These are phyloP conservation scores for Aphyosemion australe DNA, from an alignment of 2,113 vertebrate species.

Conservation along the genomic window DNA sequence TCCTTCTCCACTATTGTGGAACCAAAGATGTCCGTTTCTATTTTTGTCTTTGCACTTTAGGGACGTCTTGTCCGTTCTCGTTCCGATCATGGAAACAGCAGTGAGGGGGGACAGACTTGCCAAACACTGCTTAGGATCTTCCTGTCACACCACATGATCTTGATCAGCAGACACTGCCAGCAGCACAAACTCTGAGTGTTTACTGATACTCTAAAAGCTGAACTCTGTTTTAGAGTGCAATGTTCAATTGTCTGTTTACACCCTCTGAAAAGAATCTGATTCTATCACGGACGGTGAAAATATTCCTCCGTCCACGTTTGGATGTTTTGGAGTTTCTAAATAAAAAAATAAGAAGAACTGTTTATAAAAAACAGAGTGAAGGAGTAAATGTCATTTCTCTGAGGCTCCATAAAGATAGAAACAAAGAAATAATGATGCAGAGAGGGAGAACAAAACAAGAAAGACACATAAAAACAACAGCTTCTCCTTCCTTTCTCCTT, in stretches of 20 bases:
- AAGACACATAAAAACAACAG: background rate
- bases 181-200: background rate
- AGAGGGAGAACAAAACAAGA: conserved; percentile 10
- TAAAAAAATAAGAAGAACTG: conserved; percentile 37
- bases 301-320: conserved; percentile 25
- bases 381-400: conserved; percentile 40
- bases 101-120: background rate
- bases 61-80: conserved; percentile 6
- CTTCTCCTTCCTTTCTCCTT: too few relatives aligned
- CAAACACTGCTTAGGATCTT: conserved; percentile 5
- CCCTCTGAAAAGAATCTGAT: background rate
- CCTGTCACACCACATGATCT: conserved; percentile 1
- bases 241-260: background rate
- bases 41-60: background rate
- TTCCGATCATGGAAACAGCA: conserved; percentile 6
- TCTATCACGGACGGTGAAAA: conserved; percentile 31
- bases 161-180: background rate
- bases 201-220: background rate
- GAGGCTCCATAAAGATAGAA: conserved; percentile 17
- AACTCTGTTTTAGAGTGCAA: background rate
- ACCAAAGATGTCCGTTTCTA: background rate
- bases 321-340: conserved; percentile 17
- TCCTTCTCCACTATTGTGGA: background rate
- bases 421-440: conserved; percentile 16
- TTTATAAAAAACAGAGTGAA: conserved; percentile 31